These are phyloP conservation scores for Lypha dubia DNA, from an alignment of 2,888 invertebrate genomes.

Conservation along the genomic window DNA sequence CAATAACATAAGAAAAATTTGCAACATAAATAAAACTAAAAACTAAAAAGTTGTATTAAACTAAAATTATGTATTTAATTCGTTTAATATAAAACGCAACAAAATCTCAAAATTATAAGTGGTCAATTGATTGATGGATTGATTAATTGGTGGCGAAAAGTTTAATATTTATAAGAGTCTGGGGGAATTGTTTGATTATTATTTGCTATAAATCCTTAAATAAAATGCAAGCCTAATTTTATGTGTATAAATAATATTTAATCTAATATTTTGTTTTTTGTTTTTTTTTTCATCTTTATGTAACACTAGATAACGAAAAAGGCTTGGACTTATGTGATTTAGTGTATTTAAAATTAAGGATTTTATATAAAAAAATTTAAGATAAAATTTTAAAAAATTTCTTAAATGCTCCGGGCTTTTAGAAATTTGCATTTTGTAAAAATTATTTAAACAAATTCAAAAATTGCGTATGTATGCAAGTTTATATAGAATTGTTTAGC, in stretches of 20 bases:
- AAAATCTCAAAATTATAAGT: slow-evolving; percentile 52
- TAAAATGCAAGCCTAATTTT: background rate
- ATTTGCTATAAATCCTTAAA: slow-evolving; percentile 11
- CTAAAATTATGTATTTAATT: too few relatives aligned
- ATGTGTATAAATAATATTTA: background rate
- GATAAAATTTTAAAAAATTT: background rate
- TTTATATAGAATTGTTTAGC: background rate
- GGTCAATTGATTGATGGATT: background rate
- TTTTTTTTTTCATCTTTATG: background rate
- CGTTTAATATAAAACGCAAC: slow-evolving; percentile 18
- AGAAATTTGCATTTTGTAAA: background rate
- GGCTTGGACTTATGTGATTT: background rate
- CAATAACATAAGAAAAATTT: slow-evolving; percentile 15
- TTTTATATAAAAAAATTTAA: background rate
- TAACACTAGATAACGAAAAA: background rate
- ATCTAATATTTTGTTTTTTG: too few relatives aligned
- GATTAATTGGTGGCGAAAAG: slow-evolving; percentile 1
- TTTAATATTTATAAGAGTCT: slow-evolving; percentile 38
- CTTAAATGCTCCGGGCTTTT: background rate
- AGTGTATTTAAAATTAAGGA: background rate
- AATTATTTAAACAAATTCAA: background rate
- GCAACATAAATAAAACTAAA: slow-evolving; percentile 25
- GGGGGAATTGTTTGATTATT: background rate
- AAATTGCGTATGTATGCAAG: background rate
- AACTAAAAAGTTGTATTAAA: slow-evolving; percentile 37